Evolutionary conservation across 2,888 invertebrate genomes (phyloP), one percentile per base, ranked within the genome.

Genomic region (Heliconius ethilla): DNA sequence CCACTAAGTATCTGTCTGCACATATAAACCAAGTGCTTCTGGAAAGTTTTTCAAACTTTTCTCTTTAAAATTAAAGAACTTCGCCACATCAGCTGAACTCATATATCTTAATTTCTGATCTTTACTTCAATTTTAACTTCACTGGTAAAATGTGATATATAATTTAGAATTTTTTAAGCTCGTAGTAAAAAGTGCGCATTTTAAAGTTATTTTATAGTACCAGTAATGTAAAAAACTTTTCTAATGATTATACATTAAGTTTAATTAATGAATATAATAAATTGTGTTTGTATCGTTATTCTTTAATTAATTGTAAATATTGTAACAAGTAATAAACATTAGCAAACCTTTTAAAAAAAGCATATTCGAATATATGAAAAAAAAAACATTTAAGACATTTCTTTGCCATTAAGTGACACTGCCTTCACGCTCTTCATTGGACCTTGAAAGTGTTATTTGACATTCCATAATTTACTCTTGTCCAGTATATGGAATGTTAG

Each of bases 51-150:
- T 13, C n/a, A 22, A 66, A 66, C 66, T 66, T 67, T 67, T 67
- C 22, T 37, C 22, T 37, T 37, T 37, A 13, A 67, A 37, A 13
- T 67, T 67, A n/a, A 11, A 37, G 13, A 37, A 67, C 37, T 37
- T 37, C 66, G 33, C 66, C 66, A 33, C 66, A 22, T 33, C 67
- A 37, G 37, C 37, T 67, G 18, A 37, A 37, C n/a, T 13, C 40
- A 67, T 67, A 67, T 40, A 67, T 67, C 33, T 67, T 67, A 67
- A n/a, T 13, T 37, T 67, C 13, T 37, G 37, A 40, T 67, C 37
- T 40, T 67, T 40, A 67, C n/a, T 40, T 37, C 11, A 33, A 33
- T 37, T 40, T 40, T 13, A 67, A 40, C 37, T 67, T 11, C 25
- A 67, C 33, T n/a, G n/a, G 37, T 22, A n/a, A n/a, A 67, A 67